phyloP scores from a whole-genome alignment of 2,888 invertebrate species.

The Troilus luridus region DNA sequence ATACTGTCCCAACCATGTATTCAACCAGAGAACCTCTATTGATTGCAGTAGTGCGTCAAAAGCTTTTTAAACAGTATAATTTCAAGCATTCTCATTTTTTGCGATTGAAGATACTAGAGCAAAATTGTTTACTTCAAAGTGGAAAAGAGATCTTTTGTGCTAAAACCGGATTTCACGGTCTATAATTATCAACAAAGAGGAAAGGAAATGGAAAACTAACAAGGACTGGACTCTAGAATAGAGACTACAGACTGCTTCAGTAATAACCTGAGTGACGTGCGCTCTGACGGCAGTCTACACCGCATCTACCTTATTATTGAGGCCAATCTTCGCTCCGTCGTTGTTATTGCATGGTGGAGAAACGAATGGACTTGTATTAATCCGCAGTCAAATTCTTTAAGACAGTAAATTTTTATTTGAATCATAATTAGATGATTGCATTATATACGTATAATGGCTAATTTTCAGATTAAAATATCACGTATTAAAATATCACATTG shows the following conservation, averaged over 20 bases:
- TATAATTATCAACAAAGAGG: background rate
- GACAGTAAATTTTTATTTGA: background rate
- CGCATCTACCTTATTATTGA: background rate
- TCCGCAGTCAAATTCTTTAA: background rate
- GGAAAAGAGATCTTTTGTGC: background rate
- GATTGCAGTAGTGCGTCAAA: too few species aligned
- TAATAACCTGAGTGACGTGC: background rate
- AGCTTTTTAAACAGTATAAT: too few species aligned
- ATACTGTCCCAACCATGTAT: too few species aligned
- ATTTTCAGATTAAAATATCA: background rate
- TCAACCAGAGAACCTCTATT: too few species aligned
- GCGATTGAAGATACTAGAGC: background rate
- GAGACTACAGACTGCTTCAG: background rate
- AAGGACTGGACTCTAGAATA: background rate
- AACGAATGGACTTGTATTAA: background rate
- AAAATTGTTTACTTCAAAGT: background rate
- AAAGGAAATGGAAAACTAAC: background rate
- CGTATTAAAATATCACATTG: background rate
- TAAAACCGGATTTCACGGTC: background rate
- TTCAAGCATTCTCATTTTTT: too few species aligned
- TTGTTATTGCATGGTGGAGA: background rate
- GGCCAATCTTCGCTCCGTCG: background rate
- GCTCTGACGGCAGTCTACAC: background rate
- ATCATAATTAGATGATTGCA: background rate
- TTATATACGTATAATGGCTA: background rate